Percentiles rank a stretch among this genome's conserved stretches.
These are phyloP conservation scores for Lophotriccus pileatus DNA, from an alignment of 2,797 vertebrate genomes.

Conservation along the genomic window DNA sequence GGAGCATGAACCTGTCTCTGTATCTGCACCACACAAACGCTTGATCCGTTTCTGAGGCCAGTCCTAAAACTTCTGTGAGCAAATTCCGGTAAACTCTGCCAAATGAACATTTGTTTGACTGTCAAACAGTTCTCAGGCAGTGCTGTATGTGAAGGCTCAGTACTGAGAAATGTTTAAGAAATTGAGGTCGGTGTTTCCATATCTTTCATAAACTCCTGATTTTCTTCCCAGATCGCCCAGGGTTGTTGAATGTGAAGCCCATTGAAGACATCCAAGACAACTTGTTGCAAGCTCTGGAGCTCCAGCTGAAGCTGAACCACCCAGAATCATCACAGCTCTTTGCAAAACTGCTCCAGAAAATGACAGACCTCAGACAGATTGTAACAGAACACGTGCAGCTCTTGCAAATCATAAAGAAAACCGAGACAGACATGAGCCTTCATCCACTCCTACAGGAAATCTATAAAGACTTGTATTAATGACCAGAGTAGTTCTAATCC, in stretches of 20 bases:
- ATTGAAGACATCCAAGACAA: conserved; percentile 97
- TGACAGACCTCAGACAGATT: conserved; percentile 98
- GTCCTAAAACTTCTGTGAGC: not conserved
- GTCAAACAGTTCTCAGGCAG: not conserved
- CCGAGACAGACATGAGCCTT: conserved; percentile 91
- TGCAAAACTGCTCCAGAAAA: conserved; percentile 98
- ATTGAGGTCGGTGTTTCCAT: fast-evolving
- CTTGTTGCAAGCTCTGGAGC: conserved; percentile 91
- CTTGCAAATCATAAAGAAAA: conserved; percentile 93
- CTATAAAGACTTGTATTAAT: conserved; percentile 94
- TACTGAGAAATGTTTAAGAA: not conserved
- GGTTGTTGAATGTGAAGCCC: conserved; percentile 94
- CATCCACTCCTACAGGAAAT: conserved; percentile 98
- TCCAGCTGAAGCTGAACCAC: conserved; percentile 95
- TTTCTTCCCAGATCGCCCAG: conserved; percentile 86
- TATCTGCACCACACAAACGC: not conserved
- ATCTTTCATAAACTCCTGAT: not conserved
- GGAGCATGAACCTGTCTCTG: not conserved
- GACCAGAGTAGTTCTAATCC: conserved; percentile 10
- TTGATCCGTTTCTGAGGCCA: not conserved
- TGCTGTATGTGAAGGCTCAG: not conserved
- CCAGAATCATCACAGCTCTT: conserved; percentile 95
- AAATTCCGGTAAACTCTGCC: not conserved
- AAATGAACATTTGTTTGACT: not conserved
- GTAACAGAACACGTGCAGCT: conserved; percentile 95